Evolutionary conservation across 2,113 vertebrate genomes (phyloP).

Genomic region (Chauna torquata): DNA sequence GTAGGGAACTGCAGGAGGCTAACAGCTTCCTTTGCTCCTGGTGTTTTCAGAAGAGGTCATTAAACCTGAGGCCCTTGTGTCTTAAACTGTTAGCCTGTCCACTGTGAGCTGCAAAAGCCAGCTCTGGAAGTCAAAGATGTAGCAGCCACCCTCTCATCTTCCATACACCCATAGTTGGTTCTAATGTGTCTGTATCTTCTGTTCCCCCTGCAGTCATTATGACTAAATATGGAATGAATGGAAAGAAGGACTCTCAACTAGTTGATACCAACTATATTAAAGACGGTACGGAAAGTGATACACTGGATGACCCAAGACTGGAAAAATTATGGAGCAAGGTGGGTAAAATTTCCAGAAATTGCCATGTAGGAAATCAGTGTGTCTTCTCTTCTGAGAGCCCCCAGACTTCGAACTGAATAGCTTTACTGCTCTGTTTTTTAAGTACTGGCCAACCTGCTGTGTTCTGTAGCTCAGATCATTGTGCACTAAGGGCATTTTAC

Average conservation of each 20-base stretch:
- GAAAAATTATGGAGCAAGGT: constrained; percentile 98
- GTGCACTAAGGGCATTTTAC: background rate
- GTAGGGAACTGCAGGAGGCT: background rate
- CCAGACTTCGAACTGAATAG: background rate
- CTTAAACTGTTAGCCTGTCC: background rate
- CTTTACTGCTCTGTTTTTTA: background rate
- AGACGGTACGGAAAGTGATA: constrained; percentile 78
- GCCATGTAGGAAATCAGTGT: background rate
- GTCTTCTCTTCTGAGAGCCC: background rate
- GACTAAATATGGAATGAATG: constrained; percentile 93
- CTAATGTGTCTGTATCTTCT: background rate
- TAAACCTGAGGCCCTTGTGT: background rate
- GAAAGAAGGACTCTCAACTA: constrained; percentile 84
- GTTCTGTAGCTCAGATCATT: background rate
- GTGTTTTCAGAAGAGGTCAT: background rate
- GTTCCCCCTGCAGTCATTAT: constrained; percentile 83
- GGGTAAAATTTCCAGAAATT: background rate
- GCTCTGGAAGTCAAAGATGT: background rate
- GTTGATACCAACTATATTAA: constrained; percentile 84
- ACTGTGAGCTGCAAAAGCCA: background rate
- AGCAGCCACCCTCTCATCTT: background rate
- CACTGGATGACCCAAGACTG: constrained; percentile 89
- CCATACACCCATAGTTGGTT: background rate
- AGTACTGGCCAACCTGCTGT: background rate
- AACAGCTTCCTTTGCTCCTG: background rate